Conservation (phyloP, 2,888 invertebrate genomes). For the Erebia palarica region DNA sequence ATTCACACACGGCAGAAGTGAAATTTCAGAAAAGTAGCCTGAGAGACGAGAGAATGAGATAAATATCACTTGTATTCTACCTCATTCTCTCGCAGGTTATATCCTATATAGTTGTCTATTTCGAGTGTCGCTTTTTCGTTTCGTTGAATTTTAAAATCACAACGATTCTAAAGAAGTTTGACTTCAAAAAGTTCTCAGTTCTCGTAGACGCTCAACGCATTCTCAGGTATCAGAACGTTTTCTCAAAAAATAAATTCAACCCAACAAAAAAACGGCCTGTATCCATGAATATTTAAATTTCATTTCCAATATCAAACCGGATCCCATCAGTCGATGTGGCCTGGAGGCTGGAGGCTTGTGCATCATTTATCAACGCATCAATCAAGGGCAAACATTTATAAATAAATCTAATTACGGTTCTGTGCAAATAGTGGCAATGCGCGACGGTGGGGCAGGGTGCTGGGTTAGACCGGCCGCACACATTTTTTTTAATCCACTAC, state of each 20-base stretch:
- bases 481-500: no score
- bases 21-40: no score
- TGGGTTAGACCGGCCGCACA: neutral
- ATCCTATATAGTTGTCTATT: no score
- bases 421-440: conserved; percentile 20
- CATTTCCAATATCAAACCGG: conserved; percentile 30
- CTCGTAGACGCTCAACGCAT: neutral
- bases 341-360: conserved; percentile 14
- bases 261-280: neutral
- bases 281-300: conserved; percentile 25
- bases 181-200: no score
- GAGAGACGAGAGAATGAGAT: no score
- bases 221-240: neutral
- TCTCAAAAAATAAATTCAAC: neutral
- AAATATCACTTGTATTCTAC: no score
- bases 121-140: no score
- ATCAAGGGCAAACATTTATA: conserved; percentile 35
- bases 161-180: no score
- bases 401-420: conserved; percentile 35
- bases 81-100: no score
- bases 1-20: no score
- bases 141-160: no score
- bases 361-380: conserved; percentile 31
- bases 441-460: neutral
- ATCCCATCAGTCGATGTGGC: conserved; percentile 23